Percentiles rank a stretch among this genome's conserved stretches.
Evolutionary conservation across 2,797 vertebrate species (phyloP).

Genomic region (Myotis myotis): DNA sequence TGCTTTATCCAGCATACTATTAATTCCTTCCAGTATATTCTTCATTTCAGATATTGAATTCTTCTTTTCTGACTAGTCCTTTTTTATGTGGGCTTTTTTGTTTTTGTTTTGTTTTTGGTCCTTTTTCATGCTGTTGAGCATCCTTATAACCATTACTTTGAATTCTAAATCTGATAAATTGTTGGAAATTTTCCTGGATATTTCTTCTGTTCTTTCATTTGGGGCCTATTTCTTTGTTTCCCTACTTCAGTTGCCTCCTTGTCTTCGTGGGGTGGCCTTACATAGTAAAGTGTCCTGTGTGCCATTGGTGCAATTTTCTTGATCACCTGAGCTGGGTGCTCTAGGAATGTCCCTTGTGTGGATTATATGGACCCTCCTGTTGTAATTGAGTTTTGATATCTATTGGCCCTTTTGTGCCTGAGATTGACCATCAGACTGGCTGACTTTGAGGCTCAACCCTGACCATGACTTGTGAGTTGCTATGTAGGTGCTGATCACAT

Average conservation of each 20-base stretch:
- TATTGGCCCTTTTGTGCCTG: background rate
- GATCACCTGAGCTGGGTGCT: background rate
- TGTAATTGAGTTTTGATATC: background rate
- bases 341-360: background rate
- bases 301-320: background rate
- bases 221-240: no score
- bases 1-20: background rate
- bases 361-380: background rate
- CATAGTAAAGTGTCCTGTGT: background rate
- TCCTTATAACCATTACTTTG: background rate
- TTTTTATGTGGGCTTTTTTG: background rate
- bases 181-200: background rate
- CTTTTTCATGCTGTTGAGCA: background rate
- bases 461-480: background rate
- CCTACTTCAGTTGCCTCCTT: no score
- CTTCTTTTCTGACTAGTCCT: background rate
- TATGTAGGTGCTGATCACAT: background rate
- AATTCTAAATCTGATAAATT: background rate
- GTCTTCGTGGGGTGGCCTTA: no score
- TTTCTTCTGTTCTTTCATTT: background rate
- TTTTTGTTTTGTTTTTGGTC: no score
- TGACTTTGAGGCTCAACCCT: background rate
- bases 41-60: background rate
- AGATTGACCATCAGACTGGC: background rate
- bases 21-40: background rate